Conservation (phyloP, 2,888 invertebrate genomes). For the Eubasilissa splendida region DNA sequence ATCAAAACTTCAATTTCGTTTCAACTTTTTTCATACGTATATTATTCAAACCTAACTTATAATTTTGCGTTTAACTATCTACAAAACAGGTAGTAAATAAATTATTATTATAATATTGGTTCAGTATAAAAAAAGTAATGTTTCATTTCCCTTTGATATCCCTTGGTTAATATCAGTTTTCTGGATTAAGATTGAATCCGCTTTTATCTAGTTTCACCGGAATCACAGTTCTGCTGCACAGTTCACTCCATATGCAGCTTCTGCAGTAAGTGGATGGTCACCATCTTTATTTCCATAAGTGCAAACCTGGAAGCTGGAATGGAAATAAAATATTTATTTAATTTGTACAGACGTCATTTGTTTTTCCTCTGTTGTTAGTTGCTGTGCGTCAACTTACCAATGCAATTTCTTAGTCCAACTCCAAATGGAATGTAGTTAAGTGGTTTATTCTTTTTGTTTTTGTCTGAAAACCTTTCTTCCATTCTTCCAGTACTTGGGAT, state of each 20-base stretch:
- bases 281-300: constrained; percentile 49
- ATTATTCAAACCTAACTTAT: too few species aligned
- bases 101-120: too few species aligned
- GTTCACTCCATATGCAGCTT: constrained; percentile 53
- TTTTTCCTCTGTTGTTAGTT: too few species aligned
- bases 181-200: constrained; percentile 28
- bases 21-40: too few species aligned
- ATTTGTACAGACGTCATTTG: too few species aligned
- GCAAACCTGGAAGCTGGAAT: constrained; percentile 55
- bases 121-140: too few species aligned
- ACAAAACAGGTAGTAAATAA: too few species aligned
- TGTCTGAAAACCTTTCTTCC: constrained; percentile 50
- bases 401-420: constrained; percentile 46
- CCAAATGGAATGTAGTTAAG: constrained; percentile 49
- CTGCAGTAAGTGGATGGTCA: constrained; percentile 49
- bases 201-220: constrained; percentile 42
- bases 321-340: not conserved
- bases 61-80: too few species aligned
- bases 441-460: constrained; percentile 49
- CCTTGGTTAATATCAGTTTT: constrained; percentile 49
- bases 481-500: constrained; percentile 45
- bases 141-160: not conserved
- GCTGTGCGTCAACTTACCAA: constrained; percentile 22
- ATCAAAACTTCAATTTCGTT: too few species aligned
- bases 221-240: constrained; percentile 49